These are phyloP conservation scores for Aptenodytes forsteri DNA, from an alignment of 2,113 vertebrate genomes.

Conservation along the genomic window DNA sequence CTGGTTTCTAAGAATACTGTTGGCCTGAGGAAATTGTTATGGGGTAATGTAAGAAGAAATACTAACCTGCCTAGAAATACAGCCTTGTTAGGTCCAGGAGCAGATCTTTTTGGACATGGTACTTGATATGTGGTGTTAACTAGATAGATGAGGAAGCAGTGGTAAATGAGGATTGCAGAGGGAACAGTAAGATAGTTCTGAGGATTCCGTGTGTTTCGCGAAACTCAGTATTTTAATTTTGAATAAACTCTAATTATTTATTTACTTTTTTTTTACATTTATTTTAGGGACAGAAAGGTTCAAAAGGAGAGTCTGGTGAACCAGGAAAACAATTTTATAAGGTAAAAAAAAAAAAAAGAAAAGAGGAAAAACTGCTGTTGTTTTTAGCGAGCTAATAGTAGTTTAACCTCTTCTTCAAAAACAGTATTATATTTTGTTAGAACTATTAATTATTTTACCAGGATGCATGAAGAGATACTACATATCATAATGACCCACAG, in stretches of 20 bases:
- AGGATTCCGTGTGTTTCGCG: background rate
- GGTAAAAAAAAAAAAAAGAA: conserved; percentile 76
- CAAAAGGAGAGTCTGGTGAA: conserved; percentile 91
- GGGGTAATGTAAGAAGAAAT: background rate
- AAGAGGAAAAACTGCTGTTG: background rate
- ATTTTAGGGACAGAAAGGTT: conserved; percentile 93
- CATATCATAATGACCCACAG: background rate
- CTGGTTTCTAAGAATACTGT: background rate
- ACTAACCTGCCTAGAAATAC: background rate
- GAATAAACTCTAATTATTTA: background rate
- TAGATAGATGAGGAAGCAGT: background rate
- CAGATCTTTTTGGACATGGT: background rate
- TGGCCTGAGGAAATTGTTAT: background rate
- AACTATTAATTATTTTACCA: background rate
- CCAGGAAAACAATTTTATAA: conserved; percentile 98
- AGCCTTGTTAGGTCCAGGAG: background rate
- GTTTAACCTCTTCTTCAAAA: background rate
- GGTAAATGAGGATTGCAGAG: background rate
- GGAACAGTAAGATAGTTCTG: background rate
- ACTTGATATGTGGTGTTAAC: background rate
- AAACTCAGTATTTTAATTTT: background rate
- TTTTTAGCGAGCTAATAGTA: background rate
- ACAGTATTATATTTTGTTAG: background rate
- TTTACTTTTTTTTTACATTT: background rate
- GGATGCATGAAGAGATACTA: background rate